A percentile compares a stretch with the other conserved stretches of the same genome.
Evolutionary conservation across 2,113 vertebrate species (phyloP).

Genomic region (Peromyscus leucopus): DNA sequence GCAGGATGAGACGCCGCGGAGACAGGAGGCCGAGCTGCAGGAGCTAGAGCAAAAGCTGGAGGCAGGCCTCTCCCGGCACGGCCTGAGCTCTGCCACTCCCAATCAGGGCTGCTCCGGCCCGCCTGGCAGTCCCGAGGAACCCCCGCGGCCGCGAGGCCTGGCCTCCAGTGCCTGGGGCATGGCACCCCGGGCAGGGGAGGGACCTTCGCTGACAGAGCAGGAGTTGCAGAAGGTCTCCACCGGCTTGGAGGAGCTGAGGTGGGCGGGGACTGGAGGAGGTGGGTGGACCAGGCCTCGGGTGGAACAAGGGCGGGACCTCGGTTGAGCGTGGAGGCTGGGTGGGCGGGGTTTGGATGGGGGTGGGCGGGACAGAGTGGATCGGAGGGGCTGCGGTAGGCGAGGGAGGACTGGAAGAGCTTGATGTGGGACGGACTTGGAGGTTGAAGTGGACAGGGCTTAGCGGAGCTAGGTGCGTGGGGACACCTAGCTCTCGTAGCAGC

Average conservation of each 20-base stretch:
- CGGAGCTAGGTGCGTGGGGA: background rate
- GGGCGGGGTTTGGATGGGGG: background rate
- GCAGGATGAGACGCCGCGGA: constrained; percentile 75
- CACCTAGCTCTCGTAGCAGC: too few species aligned
- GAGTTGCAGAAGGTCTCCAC: constrained; percentile 75
- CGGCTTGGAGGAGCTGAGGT: constrained; percentile 76
- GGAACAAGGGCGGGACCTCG: background rate
- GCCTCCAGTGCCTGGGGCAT: constrained; percentile 29
- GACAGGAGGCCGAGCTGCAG: constrained; percentile 75
- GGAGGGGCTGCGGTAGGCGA: background rate
- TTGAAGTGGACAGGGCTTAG: background rate
- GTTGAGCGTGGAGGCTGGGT: background rate
- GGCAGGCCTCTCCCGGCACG: constrained; percentile 52
- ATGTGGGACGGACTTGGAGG: background rate
- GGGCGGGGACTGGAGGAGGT: background rate
- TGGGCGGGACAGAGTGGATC: background rate
- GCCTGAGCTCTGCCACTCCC: background rate
- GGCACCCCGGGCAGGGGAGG: constrained; percentile 40
- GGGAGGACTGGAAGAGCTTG: background rate
- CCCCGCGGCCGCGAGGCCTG: background rate
- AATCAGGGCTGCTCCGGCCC: background rate
- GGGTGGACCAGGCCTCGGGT: background rate
- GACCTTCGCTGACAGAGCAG: constrained; percentile 44
- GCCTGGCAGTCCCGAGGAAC: background rate
- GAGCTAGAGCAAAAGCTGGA: constrained; percentile 77